Base-by-base conservation (phyloP, 1,140 invertebrate genomes). In the Sitophilus oryzae region DNA sequence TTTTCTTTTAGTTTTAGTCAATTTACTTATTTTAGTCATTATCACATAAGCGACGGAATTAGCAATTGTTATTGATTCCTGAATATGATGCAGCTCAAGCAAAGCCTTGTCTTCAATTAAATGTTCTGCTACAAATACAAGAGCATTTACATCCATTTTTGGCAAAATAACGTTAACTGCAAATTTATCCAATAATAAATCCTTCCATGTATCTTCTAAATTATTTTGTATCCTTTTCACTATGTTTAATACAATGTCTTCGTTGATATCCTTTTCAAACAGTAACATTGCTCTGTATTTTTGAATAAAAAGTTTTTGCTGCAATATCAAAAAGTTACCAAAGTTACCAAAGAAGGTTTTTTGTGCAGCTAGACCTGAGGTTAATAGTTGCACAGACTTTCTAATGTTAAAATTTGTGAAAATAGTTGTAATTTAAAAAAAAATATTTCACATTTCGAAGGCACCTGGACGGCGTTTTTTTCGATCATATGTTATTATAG, bases 221-320 rank as follows among this genome's bases (percentile, higher is more conserved):
- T 60, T 48, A 2, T 47, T 36, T n/a, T 52, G 46, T 25, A 69
- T 35, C 3, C 49, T 56, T 38, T 58, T 61, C 38, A 63, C 44
- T 23, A 67, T 36, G 18, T 66, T 43, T 8, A 30, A 38, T 42
- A 59, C 49, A 25, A 63, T 54, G 30, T 66, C 63, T 11, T 64
- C 58, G 46, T 57, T 58, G 9, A 64, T 25, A 21, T 42, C 50
- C 11, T 63, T 37, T 40, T 63, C 60, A 48, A 67, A 66, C 11
- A 71, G 25, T 2, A 61, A 15, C 34, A 69, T 42, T 1, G 61
- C 61, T 40, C 60, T 45, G 23, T 69, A 19, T 57, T 67, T 68
- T 58, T 71, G 68, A 43, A 68, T 54, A 37, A 58, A 63, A 16
- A 71, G 56, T 50, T 64, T 70, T 49, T 66, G 61, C 66, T 68